Evolutionary conservation across 1,140 invertebrate genomes (phyloP).

Genomic region (Diorhabda sublineata): DNA sequence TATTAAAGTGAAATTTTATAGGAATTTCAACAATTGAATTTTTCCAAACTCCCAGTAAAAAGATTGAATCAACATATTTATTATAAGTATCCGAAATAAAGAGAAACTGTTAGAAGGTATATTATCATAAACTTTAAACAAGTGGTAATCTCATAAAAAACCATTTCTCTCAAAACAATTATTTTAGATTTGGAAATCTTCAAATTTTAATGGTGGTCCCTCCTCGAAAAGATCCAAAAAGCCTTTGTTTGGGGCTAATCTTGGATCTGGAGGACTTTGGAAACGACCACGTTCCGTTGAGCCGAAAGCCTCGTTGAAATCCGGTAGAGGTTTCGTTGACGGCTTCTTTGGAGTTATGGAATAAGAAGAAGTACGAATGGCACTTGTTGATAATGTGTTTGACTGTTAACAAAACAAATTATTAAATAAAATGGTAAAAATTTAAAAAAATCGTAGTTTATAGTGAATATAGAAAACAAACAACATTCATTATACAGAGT

Average conservation of each 20-base stretch:
- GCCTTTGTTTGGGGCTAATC: constrained; percentile 32
- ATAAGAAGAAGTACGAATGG: neutral
- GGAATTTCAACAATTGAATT: too few species aligned
- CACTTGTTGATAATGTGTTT: neutral
- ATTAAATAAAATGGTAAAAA: neutral
- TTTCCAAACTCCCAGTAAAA: too few species aligned
- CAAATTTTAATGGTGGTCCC: constrained; percentile 34
- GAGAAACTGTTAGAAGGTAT: too few species aligned
- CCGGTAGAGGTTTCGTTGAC: constrained; percentile 50
- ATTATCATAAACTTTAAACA: neutral
- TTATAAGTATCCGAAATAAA: too few species aligned
- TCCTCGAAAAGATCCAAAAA: constrained; percentile 38
- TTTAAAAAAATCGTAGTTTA: too few species aligned
- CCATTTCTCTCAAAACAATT: neutral
- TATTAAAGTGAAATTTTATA: too few species aligned
- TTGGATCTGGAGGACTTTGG: constrained; percentile 41
- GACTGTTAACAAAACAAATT: neutral
- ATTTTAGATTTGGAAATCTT: constrained; percentile 37
- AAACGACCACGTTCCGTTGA: constrained; percentile 60
- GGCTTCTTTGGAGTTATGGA: constrained; percentile 15
- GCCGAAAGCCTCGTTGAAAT: constrained; percentile 61
- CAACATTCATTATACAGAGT: too few species aligned
- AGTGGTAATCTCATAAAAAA: neutral
- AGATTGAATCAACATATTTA: too few species aligned
- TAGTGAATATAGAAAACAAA: too few species aligned